Conservation (phyloP, 2,113 vertebrate species). For the Typhlomys cinereus region DNA sequence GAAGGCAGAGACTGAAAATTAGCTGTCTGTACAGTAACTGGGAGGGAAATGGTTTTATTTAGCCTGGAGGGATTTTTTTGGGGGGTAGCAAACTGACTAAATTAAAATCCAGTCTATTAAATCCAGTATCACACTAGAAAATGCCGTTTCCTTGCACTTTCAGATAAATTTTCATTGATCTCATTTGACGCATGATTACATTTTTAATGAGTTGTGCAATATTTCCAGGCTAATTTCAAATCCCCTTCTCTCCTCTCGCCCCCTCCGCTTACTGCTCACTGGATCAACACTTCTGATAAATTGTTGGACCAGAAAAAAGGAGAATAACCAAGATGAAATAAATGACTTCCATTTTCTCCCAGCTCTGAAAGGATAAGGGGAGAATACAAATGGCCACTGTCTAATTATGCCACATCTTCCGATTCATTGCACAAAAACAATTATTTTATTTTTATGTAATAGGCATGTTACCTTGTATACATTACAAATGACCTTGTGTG, state of each 20-base stretch:
- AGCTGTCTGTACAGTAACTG: constrained; percentile 91
- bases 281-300: constrained; percentile 92
- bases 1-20: constrained; percentile 90
- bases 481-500: constrained; percentile 68
- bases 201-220: constrained; percentile 97
- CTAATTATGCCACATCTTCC: constrained; percentile 84
- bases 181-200: constrained; percentile 97
- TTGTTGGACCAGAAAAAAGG: constrained; percentile 87
- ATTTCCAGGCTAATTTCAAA: constrained; percentile 93
- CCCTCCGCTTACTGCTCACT: constrained; percentile 82
- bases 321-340: constrained; percentile 86
- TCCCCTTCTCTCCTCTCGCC: constrained; percentile 81
- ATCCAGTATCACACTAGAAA: constrained; percentile 91
- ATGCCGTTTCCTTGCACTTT: constrained; percentile 92
- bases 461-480: constrained; percentile 75
- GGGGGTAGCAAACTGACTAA: constrained; percentile 91
- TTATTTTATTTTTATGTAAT: constrained; percentile 78
- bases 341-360: constrained; percentile 85
- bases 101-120: constrained; percentile 97
- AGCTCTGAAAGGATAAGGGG: constrained; percentile 77
- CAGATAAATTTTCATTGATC: constrained; percentile 95
- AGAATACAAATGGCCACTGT: constrained; percentile 85
- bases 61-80: constrained; percentile 90
- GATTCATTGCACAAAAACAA: constrained; percentile 82
- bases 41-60: constrained; percentile 90